Evolutionary conservation across 2,113 vertebrate species (phyloP), one percentile per base, ranked within the genome.

Genomic region (Cyanoderma ruficeps): DNA sequence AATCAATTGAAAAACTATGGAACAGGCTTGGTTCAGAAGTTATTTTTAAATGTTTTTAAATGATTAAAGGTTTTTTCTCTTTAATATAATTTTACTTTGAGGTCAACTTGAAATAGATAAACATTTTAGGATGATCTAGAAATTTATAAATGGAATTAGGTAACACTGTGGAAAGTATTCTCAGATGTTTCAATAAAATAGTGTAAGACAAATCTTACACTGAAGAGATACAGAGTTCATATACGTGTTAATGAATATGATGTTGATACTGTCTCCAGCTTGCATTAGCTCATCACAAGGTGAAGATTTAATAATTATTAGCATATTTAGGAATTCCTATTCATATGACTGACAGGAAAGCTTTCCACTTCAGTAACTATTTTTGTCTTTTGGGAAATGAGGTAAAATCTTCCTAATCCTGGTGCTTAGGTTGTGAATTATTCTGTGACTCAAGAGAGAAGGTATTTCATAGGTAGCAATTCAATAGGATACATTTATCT

Each of bases 401-500:
- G 78, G 41, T 89, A 96, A 96, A 95, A 87, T 49, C 25, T 82
- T 87, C 24, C 57, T 89, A 95, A 91, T 95, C 77, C 74, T 68
- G 20, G 30, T 27, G 50, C 55, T 87, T 91, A 85, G 20, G 13
- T 76, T 60, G 41, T 44, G 24, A n/a, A 56, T 95, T 93, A 82
- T 76, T 79, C 57, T 53, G 31, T 85, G 41, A 91, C 67, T 50
- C 53, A 22, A 31, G 88, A 94, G 88, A 72, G 46, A 86, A 83
- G 50, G 80, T 77, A 92, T 86, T 90, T 77, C 6, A 4, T 52
- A 88, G 55, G 41, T 90, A 92, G 76, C 22, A 46, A 46, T 93
- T 90, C 25, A 49, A 23, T 37, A 65, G 49, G 70, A 87, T 52
- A 56, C 41, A 8, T 78, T 35, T 71, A 75, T 75, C 93, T 82